A percentile compares a stretch with the other conserved stretches of the same genome.
These are phyloP conservation scores for Sceloporus tristichus DNA, from an alignment of 2,113 vertebrate genomes.

Conservation along the genomic window DNA sequence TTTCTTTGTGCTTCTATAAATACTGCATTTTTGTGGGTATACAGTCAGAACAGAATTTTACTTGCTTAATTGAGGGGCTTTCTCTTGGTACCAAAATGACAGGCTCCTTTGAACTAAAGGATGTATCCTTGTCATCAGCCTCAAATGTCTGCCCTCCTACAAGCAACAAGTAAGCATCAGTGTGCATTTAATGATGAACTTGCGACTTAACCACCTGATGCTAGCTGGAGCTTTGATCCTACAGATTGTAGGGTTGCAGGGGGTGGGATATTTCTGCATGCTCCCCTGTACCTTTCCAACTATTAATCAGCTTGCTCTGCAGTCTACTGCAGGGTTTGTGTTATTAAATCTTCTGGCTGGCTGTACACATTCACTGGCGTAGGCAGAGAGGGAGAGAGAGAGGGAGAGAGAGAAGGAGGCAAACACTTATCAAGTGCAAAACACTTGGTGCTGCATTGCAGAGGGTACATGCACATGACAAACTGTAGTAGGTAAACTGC, in stretches of 20 bases:
- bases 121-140: constrained; percentile 29
- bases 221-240: constrained; percentile 9
- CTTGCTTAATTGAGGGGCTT: constrained; percentile 66
- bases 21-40: constrained; percentile 29
- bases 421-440: constrained; percentile 65
- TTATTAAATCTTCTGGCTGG: constrained; percentile 73
- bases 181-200: constrained; percentile 43
- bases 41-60: constrained; percentile 60
- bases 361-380: constrained; percentile 70
- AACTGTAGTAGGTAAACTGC: constrained; percentile 50
- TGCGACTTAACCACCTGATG: constrained; percentile 68
- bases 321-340: constrained; percentile 69
- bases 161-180: constrained; percentile 44
- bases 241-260: constrained; percentile 30
- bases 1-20: constrained; percentile 29
- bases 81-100: constrained; percentile 54
- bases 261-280: background rate
- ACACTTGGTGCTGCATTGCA: constrained; percentile 72
- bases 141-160: background rate
- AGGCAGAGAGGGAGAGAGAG: constrained; percentile 61
- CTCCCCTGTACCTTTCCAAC: background rate
- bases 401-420: constrained; percentile 66
- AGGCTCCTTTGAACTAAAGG: constrained; percentile 60
- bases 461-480: constrained; percentile 60
- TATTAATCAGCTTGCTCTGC: constrained; percentile 70